phyloP scores from a whole-genome alignment of 2,888 invertebrate species.

The Eurytoma californica region DNA sequence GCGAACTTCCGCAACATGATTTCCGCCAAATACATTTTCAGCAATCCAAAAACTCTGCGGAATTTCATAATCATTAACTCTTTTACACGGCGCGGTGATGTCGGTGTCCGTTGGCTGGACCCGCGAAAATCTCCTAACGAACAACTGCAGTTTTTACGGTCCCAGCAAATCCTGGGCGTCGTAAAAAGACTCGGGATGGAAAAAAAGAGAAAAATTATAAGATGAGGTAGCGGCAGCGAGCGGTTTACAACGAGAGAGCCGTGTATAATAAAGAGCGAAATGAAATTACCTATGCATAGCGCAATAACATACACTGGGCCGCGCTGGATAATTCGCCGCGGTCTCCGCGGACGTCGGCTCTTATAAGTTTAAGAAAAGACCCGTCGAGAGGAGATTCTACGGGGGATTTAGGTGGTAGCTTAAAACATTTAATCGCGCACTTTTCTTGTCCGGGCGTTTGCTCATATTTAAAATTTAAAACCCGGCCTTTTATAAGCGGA shows the following conservation, averaged over 20 bases:
- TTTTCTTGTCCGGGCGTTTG: conserved; percentile 1
- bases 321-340: conserved; percentile 30
- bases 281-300: conserved; percentile 46
- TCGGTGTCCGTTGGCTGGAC: too few species aligned
- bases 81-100: too few species aligned
- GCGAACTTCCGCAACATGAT: too few species aligned
- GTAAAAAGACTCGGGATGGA: neutral
- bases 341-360: conserved; percentile 28
- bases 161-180: too few species aligned
- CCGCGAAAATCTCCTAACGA: too few species aligned
- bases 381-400: conserved; percentile 4
- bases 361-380: conserved; percentile 32
- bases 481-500: neutral
- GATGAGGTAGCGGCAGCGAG: neutral
- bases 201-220: neutral
- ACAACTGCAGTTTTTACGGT: too few species aligned
- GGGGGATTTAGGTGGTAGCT: conserved; percentile 13
- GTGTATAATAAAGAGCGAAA: conserved; percentile 19
- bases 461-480: conserved; percentile 50
- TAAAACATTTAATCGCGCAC: conserved; percentile 44
- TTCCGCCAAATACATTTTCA: too few species aligned
- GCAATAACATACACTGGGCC: conserved; percentile 2
- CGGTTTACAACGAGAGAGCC: too few species aligned
- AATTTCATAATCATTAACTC: too few species aligned
- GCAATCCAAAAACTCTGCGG: too few species aligned